Base-by-base conservation (phyloP, 30 jellyfish, hydroid and myxozoan genomes). In the Chironex yamaguchii region DNA sequence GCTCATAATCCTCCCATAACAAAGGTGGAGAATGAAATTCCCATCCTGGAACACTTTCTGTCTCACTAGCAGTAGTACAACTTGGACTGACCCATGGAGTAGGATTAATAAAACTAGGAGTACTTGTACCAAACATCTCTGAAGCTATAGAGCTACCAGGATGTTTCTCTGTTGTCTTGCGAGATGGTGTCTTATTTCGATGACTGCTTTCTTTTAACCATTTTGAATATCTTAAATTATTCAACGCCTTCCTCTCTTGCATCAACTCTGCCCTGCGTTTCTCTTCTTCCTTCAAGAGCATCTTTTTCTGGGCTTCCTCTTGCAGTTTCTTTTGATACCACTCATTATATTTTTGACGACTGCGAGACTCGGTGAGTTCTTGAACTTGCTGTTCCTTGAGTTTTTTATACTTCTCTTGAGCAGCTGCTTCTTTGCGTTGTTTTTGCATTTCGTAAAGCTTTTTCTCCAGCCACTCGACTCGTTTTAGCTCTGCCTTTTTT, bases 101-200 rank as follows among this genome's bases (percentile, higher is more conserved):
- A 17, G 97, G 97, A 42, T 89, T 89, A 34, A 80, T 68, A 72
- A 36, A 89, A n/a, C 84, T 62, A 1, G 97, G 97, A 31, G 70
- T 36, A 13, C 90, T 78, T 1, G 90, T 78, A 11, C 79, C 4
- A 27, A 64, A 28, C 20, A 23, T 54, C 24, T 71, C 76, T 23
- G 23, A 79, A 36, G 27, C 62, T 1, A 34, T 76, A 63, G 31
- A 79, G 33, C 12, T 2, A 20, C 21, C 50, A 4, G 52, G 11
- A 6, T 1, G 64, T 0, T 4, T 27, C 27, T 25, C n/a, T 36
- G 67, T 28, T 25, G 24, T 9, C 21, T 29, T 42, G 0, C 36
- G 13, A 26, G 48, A 36, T 67, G 6, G 34, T 32, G 34, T 29
- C 20, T 32, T 35, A 32, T 34, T 26, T 6, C 36, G 34, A 25